phyloP scores from a whole-genome alignment of 2,888 invertebrate genomes.

The Gryllus longicercus region DNA sequence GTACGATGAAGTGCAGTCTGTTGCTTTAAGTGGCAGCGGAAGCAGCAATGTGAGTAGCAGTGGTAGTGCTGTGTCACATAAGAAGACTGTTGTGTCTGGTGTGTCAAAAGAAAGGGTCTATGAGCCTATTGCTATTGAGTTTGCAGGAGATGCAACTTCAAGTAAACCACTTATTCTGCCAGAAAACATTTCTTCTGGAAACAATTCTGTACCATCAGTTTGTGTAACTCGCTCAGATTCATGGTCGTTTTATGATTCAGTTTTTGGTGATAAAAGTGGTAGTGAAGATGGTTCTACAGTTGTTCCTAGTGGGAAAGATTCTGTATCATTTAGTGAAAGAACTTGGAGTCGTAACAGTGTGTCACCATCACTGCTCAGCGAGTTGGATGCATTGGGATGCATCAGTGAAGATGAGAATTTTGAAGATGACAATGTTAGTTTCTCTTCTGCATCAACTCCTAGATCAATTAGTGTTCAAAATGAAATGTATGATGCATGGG shows the following conservation, averaged over 20 bases:
- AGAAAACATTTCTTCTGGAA: background rate
- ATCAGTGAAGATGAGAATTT: slow-evolving; percentile 30
- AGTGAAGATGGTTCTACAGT: slow-evolving; percentile 1
- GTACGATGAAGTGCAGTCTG: slow-evolving; percentile 54
- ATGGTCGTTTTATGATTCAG: slow-evolving; percentile 54
- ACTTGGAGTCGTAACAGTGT: slow-evolving; percentile 27
- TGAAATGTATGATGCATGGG: slow-evolving; percentile 39
- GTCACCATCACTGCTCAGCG: slow-evolving; percentile 29
- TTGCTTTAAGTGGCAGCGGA: slow-evolving; percentile 31
- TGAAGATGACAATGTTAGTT: background rate
- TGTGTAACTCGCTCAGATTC: slow-evolving; percentile 48
- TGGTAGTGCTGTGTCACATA: background rate
- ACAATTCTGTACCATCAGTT: background rate
- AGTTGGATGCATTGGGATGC: slow-evolving; percentile 24
- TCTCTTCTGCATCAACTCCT: background rate
- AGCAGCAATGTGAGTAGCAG: background rate
- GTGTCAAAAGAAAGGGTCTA: background rate
- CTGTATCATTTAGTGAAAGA: background rate
- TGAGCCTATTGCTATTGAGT: background rate
- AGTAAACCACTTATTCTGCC: background rate
- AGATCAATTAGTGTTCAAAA: slow-evolving; percentile 34
- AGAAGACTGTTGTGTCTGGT: background rate
- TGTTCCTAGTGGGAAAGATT: slow-evolving; percentile 2
- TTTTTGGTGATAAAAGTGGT: slow-evolving; percentile 30
- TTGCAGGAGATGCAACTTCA: background rate